These are phyloP conservation scores for Apocrypta bakeri DNA, from an alignment of 1,140 invertebrate genomes.

Conservation along the genomic window DNA sequence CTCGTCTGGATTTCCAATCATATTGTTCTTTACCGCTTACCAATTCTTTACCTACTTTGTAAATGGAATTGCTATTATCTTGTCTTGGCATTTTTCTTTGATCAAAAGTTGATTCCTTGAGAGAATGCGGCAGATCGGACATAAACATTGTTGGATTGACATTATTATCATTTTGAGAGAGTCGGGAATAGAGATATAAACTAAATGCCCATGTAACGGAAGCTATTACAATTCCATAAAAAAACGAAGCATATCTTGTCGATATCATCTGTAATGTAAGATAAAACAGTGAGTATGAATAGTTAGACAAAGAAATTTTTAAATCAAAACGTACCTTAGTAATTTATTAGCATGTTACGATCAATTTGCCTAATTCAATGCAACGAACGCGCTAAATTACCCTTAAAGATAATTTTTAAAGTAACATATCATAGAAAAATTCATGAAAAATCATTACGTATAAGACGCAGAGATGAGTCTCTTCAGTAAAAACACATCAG, in stretches of 20 bases:
- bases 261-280: slow-evolving; percentile 65
- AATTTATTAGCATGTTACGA: not conserved
- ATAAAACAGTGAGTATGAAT: not conserved
- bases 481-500: too few species aligned
- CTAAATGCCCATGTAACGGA: slow-evolving; percentile 81
- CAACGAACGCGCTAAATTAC: too few species aligned
- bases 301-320: not conserved
- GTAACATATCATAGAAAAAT: not conserved
- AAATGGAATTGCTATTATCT: slow-evolving; percentile 58
- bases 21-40: slow-evolving; percentile 59
- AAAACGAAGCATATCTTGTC: slow-evolving; percentile 75
- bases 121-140: slow-evolving; percentile 53
- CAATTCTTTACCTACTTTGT: slow-evolving; percentile 45
- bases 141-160: slow-evolving; percentile 62
- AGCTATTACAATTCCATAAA: slow-evolving; percentile 79
- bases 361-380: not conserved
- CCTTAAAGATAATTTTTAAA: not conserved
- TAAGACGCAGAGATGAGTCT: too few species aligned
- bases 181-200: slow-evolving; percentile 77
- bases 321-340: not conserved
- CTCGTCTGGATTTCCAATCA: slow-evolving; percentile 55
- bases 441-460: not conserved
- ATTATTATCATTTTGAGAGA: slow-evolving; percentile 65
- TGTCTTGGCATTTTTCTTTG: slow-evolving; percentile 54
- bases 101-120: slow-evolving; percentile 61